phyloP scores from a whole-genome alignment of 2,113 vertebrate species.

The Seriola quinqueradiata region DNA sequence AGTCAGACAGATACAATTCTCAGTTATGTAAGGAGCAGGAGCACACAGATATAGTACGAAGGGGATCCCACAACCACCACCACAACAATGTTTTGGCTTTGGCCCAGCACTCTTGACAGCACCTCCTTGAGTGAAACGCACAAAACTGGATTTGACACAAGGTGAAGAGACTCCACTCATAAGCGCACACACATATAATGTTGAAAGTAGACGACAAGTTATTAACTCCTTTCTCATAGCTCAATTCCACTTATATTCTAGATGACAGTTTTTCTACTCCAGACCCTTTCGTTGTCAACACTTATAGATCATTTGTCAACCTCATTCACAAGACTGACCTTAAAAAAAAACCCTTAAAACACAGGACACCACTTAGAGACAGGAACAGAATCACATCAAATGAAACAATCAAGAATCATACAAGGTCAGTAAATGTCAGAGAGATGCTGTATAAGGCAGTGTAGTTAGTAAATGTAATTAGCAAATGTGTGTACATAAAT shows the following conservation, averaged over 20 bases:
- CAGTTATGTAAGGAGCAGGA: not conserved
- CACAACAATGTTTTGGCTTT: not conserved
- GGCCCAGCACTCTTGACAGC: not conserved
- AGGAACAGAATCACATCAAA: conserved; percentile 1
- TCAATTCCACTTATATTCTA: conserved; percentile 29
- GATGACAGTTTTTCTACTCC: conserved; percentile 35
- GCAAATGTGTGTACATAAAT: not conserved
- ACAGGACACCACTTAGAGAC: not conserved
- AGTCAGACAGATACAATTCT: not conserved
- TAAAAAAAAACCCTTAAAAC: not conserved
- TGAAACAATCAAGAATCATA: not conserved
- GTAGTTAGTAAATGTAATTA: not conserved
- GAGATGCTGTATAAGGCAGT: not conserved
- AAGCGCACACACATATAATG: not conserved
- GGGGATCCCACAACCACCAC: not conserved
- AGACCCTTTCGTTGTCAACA: conserved; percentile 42
- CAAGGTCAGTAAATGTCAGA: not conserved
- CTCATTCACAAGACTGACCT: conserved; percentile 8
- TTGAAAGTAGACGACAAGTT: conserved; percentile 7
- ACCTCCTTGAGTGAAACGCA: not conserved
- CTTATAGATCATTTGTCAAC: conserved; percentile 28
- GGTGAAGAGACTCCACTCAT: not conserved
- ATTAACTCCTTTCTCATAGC: conserved; percentile 14
- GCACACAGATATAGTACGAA: not conserved
- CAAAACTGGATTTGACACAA: not conserved